A percentile compares a stretch with the other conserved stretches of the same genome.
Evolutionary conservation across 2,797 vertebrate species (phyloP).

Genomic region (Philypnodon macrostomus): DNA sequence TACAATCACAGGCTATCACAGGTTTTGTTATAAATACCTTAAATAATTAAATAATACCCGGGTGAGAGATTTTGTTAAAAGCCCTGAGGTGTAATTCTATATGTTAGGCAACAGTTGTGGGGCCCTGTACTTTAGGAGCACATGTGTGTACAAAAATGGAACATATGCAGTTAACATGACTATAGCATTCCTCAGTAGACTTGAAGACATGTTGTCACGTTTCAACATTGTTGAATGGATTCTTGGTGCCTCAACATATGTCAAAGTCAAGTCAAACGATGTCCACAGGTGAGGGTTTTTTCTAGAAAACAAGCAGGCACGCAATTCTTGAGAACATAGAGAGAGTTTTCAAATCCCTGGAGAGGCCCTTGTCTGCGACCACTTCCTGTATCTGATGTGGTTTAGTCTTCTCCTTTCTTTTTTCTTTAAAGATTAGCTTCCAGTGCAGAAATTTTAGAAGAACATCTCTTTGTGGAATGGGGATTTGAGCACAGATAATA

Average conservation of each 20-base stretch:
- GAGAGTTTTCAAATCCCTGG: conserved; percentile 8
- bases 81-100: conserved; percentile 13
- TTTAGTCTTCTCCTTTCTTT: conserved; percentile 1
- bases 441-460: too few species aligned
- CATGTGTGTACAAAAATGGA: conserved; percentile 2
- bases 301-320: neutral
- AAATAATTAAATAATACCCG: neutral
- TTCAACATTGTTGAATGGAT: neutral
- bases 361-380: conserved; percentile 18
- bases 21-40: too few species aligned
- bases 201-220: neutral
- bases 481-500: too few species aligned
- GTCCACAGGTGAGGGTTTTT: conserved; percentile 1
- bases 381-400: conserved; percentile 39
- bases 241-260: neutral
- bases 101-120: conserved; percentile 17
- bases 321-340: conserved; percentile 10
- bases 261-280: neutral
- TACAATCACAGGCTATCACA: neutral
- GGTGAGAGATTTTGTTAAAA: neutral
- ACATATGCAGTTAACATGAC: neutral
- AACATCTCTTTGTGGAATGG: too few species aligned
- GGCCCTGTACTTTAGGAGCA: conserved; percentile 4
- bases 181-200: neutral
- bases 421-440: too few species aligned